A percentile compares a stretch with the other conserved stretches of the same genome.
Conservation (phyloP, 2,113 vertebrate species). For the Aplodontia rufa region DNA sequence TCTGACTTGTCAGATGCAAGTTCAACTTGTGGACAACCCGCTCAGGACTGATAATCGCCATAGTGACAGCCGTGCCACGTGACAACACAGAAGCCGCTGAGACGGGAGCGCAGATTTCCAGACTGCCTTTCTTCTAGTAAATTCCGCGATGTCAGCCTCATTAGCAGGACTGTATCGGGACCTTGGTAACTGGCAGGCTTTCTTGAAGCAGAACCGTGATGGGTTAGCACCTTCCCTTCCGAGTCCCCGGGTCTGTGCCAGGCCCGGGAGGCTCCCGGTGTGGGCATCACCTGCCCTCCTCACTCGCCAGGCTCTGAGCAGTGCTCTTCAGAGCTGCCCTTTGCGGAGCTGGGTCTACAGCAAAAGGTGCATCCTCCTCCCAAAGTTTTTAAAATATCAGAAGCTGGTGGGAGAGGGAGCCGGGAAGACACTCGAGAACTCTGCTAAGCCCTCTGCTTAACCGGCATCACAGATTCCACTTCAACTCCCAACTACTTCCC, state of each 20-base stretch:
- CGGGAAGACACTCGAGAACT: neutral
- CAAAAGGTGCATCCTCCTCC: neutral
- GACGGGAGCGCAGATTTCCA: neutral
- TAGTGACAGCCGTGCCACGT: constrained; percentile 62
- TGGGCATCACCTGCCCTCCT: neutral
- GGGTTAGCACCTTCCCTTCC: constrained; percentile 39
- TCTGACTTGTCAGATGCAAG: constrained; percentile 77
- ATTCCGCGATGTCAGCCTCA: constrained; percentile 27
- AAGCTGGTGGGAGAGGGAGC: neutral
- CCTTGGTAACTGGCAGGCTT: neutral
- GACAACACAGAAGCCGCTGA: neutral
- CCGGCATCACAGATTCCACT: neutral
- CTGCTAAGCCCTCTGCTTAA: neutral
- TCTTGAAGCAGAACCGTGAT: constrained; percentile 5
- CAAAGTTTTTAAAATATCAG: constrained; percentile 36
- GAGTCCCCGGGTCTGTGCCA: neutral
- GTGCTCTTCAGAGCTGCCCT: neutral
- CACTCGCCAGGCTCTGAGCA: neutral
- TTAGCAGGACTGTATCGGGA: neutral
- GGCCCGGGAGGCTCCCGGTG: neutral
- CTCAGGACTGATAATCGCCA: constrained; percentile 70
- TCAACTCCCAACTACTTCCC: neutral
- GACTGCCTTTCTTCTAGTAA: constrained; percentile 50
- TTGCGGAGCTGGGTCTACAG: neutral
- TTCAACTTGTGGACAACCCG: constrained; percentile 76